Conservation (phyloP, 1,140 invertebrate genomes). For the Cotesia typhae region DNA sequence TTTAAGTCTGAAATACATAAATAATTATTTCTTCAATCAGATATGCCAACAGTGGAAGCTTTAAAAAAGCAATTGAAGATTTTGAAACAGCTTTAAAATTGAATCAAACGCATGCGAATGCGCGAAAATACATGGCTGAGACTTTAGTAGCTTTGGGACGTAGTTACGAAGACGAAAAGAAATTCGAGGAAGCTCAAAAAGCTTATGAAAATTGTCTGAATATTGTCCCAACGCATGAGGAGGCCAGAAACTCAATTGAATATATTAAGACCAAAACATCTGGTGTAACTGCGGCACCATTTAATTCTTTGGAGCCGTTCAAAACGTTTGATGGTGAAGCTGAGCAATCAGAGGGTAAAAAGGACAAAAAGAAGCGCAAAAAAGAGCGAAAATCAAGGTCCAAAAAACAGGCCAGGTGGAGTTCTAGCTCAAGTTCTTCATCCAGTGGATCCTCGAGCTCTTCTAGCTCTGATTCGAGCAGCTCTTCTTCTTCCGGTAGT, state of each 20-base stretch:
- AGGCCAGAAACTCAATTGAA: constrained; percentile 82
- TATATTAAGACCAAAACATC: constrained; percentile 75
- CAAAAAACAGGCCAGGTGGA: constrained; percentile 73
- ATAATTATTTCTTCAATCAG: constrained; percentile 49
- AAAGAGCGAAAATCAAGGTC: constrained; percentile 76
- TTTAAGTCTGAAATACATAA: too few relatives aligned
- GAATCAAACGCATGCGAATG: constrained; percentile 92
- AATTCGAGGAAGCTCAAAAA: constrained; percentile 84
- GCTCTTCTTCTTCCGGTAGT: constrained; percentile 69
- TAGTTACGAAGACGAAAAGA: constrained; percentile 85
- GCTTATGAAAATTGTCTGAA: constrained; percentile 83
- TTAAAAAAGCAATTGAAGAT: constrained; percentile 92
- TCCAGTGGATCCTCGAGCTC: constrained; percentile 72
- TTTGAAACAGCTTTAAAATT: constrained; percentile 90
- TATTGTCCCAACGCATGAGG: constrained; percentile 84
- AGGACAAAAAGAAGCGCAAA: constrained; percentile 78
- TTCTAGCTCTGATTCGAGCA: constrained; percentile 67
- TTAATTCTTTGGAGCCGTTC: constrained; percentile 59
- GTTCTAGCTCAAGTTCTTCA: constrained; percentile 71
- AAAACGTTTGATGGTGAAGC: constrained; percentile 59
- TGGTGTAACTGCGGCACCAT: constrained; percentile 38
- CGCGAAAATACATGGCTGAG: constrained; percentile 92
- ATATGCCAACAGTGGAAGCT: constrained; percentile 93
- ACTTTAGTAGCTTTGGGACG: constrained; percentile 86
- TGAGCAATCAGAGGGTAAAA: constrained; percentile 62